Conservation (phyloP, 2,797 vertebrate species). For the Propithecus deckenii region DNA sequence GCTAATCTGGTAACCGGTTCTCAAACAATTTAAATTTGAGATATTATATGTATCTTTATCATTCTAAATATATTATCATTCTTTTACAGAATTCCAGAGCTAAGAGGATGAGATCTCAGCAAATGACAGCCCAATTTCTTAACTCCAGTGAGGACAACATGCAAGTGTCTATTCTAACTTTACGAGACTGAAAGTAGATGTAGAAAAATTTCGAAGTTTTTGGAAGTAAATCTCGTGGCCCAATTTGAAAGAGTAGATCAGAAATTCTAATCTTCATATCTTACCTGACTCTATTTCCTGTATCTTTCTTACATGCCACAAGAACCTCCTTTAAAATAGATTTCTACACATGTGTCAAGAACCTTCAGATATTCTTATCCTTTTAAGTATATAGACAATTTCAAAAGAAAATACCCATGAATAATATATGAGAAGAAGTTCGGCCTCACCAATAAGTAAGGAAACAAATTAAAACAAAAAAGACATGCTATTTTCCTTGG, state of each 20-base stretch:
- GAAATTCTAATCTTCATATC: background rate
- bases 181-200: background rate
- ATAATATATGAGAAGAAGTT: background rate
- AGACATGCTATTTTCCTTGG: background rate
- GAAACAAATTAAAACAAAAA: slow-evolving; percentile 27
- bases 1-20: background rate
- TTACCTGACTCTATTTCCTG: background rate
- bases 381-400: background rate
- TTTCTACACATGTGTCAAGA: background rate
- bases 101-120: background rate
- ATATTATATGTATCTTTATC: background rate
- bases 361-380: background rate
- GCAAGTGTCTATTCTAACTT: background rate
- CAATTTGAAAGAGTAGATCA: background rate
- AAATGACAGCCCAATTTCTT: background rate
- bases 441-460: background rate
- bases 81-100: background rate
- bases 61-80: background rate
- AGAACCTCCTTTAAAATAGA: background rate
- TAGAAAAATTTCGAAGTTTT: background rate
- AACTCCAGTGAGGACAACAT: background rate
- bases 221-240: background rate
- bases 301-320: background rate
- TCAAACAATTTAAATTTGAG: background rate
- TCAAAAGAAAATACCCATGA: background rate